Conservation (phyloP, 1,140 invertebrate genomes). For the Arctopsyche grandis region DNA sequence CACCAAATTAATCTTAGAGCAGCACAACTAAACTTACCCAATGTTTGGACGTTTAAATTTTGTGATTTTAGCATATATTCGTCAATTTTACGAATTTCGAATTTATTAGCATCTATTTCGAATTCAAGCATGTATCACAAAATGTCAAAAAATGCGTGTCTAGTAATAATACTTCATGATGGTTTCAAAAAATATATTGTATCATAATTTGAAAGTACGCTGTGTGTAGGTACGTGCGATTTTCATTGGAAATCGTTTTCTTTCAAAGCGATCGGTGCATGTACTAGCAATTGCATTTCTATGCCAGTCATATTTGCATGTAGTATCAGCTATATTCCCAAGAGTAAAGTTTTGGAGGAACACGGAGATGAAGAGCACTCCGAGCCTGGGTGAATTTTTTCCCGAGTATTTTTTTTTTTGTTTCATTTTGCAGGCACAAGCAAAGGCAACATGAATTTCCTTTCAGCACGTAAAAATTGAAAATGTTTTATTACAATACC, state of each 20-base stretch:
- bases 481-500: background rate
- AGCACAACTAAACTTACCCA: too few species aligned
- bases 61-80: too few species aligned
- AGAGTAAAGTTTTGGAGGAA: constrained; percentile 38
- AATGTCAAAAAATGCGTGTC: too few species aligned
- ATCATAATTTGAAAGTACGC: too few species aligned
- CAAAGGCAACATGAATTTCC: constrained; percentile 37
- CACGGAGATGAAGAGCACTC: constrained; percentile 35
- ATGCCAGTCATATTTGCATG: constrained; percentile 39
- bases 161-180: too few species aligned
- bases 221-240: background rate
- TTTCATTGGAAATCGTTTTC: background rate
- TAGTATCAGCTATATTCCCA: constrained; percentile 38
- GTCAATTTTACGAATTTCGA: too few species aligned
- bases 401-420: background rate
- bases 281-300: constrained; percentile 5
- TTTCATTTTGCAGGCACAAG: background rate
- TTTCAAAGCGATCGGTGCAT: background rate
- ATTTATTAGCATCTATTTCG: too few species aligned
- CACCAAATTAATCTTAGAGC: too few species aligned
- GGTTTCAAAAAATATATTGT: too few species aligned
- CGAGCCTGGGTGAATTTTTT: background rate
- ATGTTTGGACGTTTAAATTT: too few species aligned
- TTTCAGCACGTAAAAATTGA: constrained; percentile 28
- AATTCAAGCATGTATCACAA: too few species aligned